Evolutionary conservation across 2,888 invertebrate species (phyloP), one percentile per base, ranked within the genome.

Genomic region (Lasioglossum leucozonium): DNA sequence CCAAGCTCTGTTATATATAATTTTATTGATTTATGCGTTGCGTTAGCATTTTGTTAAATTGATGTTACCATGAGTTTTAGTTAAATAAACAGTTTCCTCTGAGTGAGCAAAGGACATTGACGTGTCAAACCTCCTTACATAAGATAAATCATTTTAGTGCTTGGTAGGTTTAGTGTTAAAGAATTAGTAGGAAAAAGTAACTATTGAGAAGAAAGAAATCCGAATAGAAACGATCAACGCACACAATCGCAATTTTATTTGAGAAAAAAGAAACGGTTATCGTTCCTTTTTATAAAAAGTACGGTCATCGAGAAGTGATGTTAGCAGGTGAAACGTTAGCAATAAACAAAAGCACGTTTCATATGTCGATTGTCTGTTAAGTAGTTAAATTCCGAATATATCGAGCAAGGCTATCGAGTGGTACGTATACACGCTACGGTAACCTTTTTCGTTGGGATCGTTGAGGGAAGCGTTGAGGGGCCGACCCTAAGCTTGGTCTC

Each of bases 401-500:
- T 62, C 6, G 5, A 30, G 16, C 16, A 26, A 30, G 16, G 58
- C 13, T 30, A 62, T 30, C 26, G 26, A 62, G 26, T 62, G 30
- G 6, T 30, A 30, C 30, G 62, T 30, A 72, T 62, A 77, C n/a
- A n/a, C n/a, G n/a, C 18, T 37, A 16, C 13, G 47, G 51, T 62
- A 34, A 73, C 42, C 74, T 62, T 82, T 83, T n/a, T 22, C n/a
- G 55, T 62, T 18, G 44, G 13, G 22, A 18, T 55, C 26, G 40
- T 26, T 5, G 30, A 47, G 30, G 71, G 77, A 22, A 26, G 44
- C 34, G 40, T 26, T 4, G 37, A 55, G 30, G 71, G 80, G 18
- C 5, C 30, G 79, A 77, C 77, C 75, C 51, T 79, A 42, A 51
- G 86, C 42, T 13, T 22, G 71, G 83, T 83, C 72, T 87, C 78